phyloP scores from a whole-genome alignment of 2,113 vertebrate species.

The Gymnocephalus cernua region DNA sequence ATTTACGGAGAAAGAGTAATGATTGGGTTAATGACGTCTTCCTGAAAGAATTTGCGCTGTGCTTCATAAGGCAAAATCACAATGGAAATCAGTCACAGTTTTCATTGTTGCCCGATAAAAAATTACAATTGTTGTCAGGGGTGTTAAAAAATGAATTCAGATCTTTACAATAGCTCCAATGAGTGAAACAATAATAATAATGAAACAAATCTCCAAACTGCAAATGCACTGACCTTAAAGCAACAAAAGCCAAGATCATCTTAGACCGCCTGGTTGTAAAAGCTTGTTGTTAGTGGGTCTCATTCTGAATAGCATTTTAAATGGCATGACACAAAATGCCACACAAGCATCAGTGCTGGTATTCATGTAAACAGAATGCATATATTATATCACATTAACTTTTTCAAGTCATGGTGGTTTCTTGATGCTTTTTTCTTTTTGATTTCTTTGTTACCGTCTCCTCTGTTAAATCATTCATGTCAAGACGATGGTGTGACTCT shows the following conservation, averaged over 20 bases:
- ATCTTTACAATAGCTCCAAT: slow-evolving; percentile 18
- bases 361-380: slow-evolving; percentile 9
- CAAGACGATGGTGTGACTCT: slow-evolving; percentile 14
- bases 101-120: not conserved
- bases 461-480: slow-evolving; percentile 59
- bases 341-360: not conserved
- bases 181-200: not conserved
- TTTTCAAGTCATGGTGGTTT: slow-evolving; percentile 2
- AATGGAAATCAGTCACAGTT: slow-evolving; percentile 1
- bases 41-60: too few species aligned
- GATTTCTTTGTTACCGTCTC: not conserved
- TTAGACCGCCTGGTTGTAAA: not conserved
- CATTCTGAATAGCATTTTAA: slow-evolving; percentile 1
- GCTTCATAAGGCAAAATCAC: not conserved
- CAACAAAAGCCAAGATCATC: slow-evolving; percentile 19
- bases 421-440: not conserved
- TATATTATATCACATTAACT: slow-evolving; percentile 6
- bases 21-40: too few species aligned
- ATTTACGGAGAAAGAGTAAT: too few species aligned
- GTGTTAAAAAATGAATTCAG: slow-evolving; percentile 2
- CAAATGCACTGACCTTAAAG: slow-evolving; percentile 9
- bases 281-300: not conserved
- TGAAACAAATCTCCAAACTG: slow-evolving; percentile 1
- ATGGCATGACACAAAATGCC: not conserved
- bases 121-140: not conserved